Evolutionary conservation across 37 sponge, comb jelly and placozoan species (phyloP).

Genomic region (Cladorhizidae sp.): DNA sequence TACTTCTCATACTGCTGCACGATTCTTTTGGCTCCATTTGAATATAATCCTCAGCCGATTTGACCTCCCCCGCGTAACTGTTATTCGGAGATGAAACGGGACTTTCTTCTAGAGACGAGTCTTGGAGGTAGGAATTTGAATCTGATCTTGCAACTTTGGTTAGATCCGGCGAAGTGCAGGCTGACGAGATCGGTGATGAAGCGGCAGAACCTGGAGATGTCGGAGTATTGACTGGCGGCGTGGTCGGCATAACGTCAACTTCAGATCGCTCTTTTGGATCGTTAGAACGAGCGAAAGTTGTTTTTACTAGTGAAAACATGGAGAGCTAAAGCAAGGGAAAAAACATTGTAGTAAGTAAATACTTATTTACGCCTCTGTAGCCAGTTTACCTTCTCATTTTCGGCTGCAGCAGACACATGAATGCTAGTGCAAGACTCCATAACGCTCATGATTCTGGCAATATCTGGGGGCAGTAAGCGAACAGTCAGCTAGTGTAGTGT

Average conservation of each 20-base stretch:
- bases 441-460: too few species aligned
- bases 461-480: too few species aligned
- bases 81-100: constrained; percentile 48
- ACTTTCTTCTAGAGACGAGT: constrained; percentile 24
- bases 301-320: too few species aligned
- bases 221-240: background rate
- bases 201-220: background rate
- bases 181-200: background rate
- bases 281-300: too few species aligned
- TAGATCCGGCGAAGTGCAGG: background rate
- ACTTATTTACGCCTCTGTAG: too few species aligned
- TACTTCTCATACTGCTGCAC: background rate
- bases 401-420: too few species aligned
- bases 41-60: background rate
- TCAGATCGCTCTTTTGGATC: too few species aligned
- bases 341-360: too few species aligned
- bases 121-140: constrained; percentile 8
- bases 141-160: background rate
- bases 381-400: too few species aligned
- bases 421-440: too few species aligned
- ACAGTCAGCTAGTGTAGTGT: too few species aligned
- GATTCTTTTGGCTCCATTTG: constrained; percentile 4
- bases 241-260: constrained; percentile 10
- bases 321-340: too few species aligned
- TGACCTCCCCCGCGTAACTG: constrained; percentile 1